phyloP scores from a whole-genome alignment of 2,113 vertebrate species.

The Seriola dumerili region DNA sequence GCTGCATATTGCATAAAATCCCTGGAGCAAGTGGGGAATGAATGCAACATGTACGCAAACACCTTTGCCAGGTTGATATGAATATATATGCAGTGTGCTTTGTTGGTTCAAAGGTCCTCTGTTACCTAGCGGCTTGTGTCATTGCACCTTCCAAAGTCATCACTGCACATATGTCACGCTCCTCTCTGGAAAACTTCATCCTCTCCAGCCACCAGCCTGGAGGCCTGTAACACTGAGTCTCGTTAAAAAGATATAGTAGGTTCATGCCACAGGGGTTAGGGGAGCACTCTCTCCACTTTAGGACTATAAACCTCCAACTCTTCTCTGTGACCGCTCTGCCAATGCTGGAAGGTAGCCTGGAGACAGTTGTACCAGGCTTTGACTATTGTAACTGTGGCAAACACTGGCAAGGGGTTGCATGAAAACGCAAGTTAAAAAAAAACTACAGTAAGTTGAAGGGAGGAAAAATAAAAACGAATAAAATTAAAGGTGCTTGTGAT shows the following conservation, averaged over 20 bases:
- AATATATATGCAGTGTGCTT: conserved; percentile 39
- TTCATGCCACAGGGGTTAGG: conserved; percentile 59
- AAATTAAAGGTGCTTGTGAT: conserved; percentile 39
- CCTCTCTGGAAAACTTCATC: conserved; percentile 49
- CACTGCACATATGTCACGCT: conserved; percentile 25
- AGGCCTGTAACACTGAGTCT: conserved; percentile 55
- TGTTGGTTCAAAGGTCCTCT: conserved; percentile 45
- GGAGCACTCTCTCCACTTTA: conserved; percentile 63
- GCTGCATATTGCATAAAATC: conserved; percentile 41
- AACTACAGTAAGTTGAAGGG: not conserved
- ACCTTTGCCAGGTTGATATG: conserved; percentile 37
- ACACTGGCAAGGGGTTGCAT: not conserved
- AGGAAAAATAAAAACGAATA: conserved; percentile 4
- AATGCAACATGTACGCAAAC: conserved; percentile 44
- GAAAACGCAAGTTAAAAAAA: not conserved
- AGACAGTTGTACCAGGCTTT: conserved; percentile 45
- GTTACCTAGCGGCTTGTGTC: conserved; percentile 44
- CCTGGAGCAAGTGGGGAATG: conserved; percentile 31
- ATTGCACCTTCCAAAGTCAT: conserved; percentile 41
- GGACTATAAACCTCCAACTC: conserved; percentile 63
- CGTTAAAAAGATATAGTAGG: conserved; percentile 74
- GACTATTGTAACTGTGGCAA: not conserved
- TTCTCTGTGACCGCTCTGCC: conserved; percentile 34
- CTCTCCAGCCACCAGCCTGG: conserved; percentile 59
- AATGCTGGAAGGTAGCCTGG: conserved; percentile 55